These are phyloP conservation scores for Merluccius polli DNA, from an alignment of 2,797 vertebrate genomes.

Conservation along the genomic window DNA sequence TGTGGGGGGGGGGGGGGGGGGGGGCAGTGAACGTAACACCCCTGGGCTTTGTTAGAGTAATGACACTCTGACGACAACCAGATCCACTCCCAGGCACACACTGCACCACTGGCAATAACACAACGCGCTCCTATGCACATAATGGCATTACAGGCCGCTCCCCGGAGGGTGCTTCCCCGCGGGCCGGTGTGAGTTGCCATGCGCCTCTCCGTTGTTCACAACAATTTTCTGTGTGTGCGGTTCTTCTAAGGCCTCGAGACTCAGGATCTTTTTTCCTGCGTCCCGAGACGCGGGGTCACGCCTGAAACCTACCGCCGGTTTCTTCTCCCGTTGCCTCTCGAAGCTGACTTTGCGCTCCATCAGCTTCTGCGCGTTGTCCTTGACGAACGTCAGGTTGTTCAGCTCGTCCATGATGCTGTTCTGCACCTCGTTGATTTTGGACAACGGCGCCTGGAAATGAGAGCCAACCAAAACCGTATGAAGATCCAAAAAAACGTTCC, in stretches of 20 bases:
- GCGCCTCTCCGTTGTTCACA: neutral
- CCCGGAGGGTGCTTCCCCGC: neutral
- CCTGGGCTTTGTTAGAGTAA: neutral
- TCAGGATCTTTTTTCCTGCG: neutral
- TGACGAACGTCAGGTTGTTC: conserved; percentile 86
- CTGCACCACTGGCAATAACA: neutral
- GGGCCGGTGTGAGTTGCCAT: neutral
- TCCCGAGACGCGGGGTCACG: neutral
- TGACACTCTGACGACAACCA: neutral
- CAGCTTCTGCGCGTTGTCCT: conserved; percentile 83
- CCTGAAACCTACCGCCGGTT: conserved; percentile 51
- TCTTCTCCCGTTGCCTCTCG: conserved; percentile 80
- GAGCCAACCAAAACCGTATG: neutral
- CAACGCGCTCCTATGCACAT: neutral
- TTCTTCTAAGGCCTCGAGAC: neutral
- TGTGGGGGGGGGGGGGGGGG: neutral
- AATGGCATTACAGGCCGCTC: neutral
- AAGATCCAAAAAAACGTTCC: neutral
- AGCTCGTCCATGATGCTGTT: conserved; percentile 87
- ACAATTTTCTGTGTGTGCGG: neutral
- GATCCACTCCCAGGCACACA: neutral
- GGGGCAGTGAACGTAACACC: neutral
- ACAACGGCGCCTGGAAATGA: conserved; percentile 71
- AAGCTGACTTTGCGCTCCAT: conserved; percentile 95
- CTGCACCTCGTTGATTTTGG: conserved; percentile 84